These are phyloP conservation scores for Drosophila serrata DNA, from an alignment of 1,140 invertebrate genomes.

Conservation along the genomic window DNA sequence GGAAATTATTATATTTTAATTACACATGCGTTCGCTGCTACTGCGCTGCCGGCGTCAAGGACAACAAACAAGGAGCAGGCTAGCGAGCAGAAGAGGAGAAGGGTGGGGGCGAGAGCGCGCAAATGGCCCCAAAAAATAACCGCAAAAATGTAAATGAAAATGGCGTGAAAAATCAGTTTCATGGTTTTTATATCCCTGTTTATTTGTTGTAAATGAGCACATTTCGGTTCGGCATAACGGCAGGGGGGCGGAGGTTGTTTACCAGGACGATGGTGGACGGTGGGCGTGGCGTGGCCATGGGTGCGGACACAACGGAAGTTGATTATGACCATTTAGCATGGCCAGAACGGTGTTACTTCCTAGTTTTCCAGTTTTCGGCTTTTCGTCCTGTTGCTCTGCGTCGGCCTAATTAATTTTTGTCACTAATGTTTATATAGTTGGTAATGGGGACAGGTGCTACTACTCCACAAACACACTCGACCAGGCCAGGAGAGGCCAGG, in stretches of 20 bases:
- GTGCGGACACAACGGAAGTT: conserved; percentile 68
- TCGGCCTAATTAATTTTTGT: conserved; percentile 76
- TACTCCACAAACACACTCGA: conserved; percentile 39
- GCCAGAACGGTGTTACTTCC: conserved; percentile 29
- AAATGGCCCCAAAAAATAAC: conserved; percentile 47
- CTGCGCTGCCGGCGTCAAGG: conserved; percentile 27
- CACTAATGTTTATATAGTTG: conserved; percentile 62
- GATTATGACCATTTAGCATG: conserved; percentile 79
- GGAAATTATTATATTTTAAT: conserved; percentile 84
- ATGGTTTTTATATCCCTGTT: conserved; percentile 83
- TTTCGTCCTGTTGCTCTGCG: conserved; percentile 40
- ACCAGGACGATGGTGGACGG: background rate
- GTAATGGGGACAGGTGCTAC: conserved; percentile 42
- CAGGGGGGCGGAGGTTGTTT: background rate
- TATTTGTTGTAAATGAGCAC: conserved; percentile 78
- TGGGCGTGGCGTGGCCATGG: conserved; percentile 28
- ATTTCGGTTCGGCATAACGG: background rate
- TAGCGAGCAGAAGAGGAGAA: background rate
- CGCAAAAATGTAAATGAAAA: conserved; percentile 79
- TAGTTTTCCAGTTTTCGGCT: background rate
- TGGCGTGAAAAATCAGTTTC: conserved; percentile 84
- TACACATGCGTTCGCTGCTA: conserved; percentile 69
- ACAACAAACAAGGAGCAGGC: conserved; percentile 47
- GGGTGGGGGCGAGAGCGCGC: background rate
- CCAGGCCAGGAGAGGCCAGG: background rate